Conservation (phyloP, 37 sponge, comb jelly and placozoan species). For the Geodia barretti region DNA sequence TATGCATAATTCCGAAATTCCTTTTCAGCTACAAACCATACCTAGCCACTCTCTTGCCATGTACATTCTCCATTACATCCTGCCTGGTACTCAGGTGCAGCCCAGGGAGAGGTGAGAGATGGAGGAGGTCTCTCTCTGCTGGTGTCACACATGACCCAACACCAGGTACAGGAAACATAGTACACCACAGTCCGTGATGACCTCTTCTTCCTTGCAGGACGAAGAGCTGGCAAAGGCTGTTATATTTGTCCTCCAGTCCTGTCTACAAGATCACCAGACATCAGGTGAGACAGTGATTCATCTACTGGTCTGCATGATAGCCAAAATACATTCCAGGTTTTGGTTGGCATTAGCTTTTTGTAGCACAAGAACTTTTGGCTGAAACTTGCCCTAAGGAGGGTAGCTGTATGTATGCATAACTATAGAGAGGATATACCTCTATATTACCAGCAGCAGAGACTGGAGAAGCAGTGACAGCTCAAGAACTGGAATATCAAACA, state of each 20-base stretch:
- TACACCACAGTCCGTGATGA: background rate
- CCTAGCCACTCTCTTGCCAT: background rate
- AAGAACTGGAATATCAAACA: too few relatives aligned
- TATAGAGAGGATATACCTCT: background rate
- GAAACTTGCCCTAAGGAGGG: too few relatives aligned
- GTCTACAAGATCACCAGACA: background rate
- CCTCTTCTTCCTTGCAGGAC: background rate
- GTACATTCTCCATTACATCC: background rate
- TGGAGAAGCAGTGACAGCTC: too few relatives aligned
- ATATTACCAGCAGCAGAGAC: too few relatives aligned
- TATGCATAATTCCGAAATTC: background rate
- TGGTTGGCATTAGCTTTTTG: too few relatives aligned
- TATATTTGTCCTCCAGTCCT: conserved; percentile 22
- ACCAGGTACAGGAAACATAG: background rate
- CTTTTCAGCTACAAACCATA: background rate
- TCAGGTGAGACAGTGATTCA: too few relatives aligned
- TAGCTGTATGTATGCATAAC: background rate
- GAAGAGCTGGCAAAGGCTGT: conserved; percentile 19
- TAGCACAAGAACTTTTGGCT: too few relatives aligned
- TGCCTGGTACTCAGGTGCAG: background rate
- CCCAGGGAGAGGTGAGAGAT: background rate
- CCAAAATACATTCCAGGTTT: too few relatives aligned
- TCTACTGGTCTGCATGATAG: too few relatives aligned
- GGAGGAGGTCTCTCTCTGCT: conserved; percentile 6
- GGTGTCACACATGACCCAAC: background rate